Base-by-base conservation (phyloP, 2,888 invertebrate species). In the Himalopsyche anomala region DNA sequence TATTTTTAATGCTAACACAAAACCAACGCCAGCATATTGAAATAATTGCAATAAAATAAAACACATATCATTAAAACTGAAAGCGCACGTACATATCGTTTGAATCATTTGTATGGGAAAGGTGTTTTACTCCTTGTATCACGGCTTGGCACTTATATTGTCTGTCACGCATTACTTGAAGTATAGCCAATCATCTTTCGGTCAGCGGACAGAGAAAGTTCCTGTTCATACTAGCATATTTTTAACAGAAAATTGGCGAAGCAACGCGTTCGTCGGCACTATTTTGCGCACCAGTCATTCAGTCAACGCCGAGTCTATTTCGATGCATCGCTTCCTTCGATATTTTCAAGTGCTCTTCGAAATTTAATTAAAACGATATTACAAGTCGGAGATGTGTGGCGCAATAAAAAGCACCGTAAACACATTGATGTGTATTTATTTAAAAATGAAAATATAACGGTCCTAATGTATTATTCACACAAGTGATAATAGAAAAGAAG, bases 171-270 rank as follows among this genome's bases (percentile, higher is more conserved):
- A 51, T 62, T 62, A 62, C 19, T 19, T 6, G n/a, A 62, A 62
- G 62, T 9, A 74, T 28, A 74, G 74, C 11, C 15, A 74, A 74
- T 74, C 74, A 74, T 74, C 36, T 74, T 74, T 36, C 36, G 36
- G 36, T 36, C 36, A 36, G 74, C 74, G 74, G 12, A 74, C 74
- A 74, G 74, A 74, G 74, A 74, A 74, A 74, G 74, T 74, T 74
- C 36, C 36, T 74, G 74, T 74, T 74, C 74, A 74, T 74, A 74
- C 74, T 36, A 9, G 74, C 36, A 74, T 74, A 74, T 74, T 74
- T 74, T 74, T 15, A 74, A 12, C 28, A 74, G 74, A 74, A 69
- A 69, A 74, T 74, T 74, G 74, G 74, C 74, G 36, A 74, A 36
- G 74, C 15, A 8, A 51, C 51, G 45, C 45, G 45, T 45, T 45